Percentiles rank a stretch among this genome's conserved stretches.
Conservation (phyloP, 2,888 invertebrate species). For the Diabrotica balteata region DNA sequence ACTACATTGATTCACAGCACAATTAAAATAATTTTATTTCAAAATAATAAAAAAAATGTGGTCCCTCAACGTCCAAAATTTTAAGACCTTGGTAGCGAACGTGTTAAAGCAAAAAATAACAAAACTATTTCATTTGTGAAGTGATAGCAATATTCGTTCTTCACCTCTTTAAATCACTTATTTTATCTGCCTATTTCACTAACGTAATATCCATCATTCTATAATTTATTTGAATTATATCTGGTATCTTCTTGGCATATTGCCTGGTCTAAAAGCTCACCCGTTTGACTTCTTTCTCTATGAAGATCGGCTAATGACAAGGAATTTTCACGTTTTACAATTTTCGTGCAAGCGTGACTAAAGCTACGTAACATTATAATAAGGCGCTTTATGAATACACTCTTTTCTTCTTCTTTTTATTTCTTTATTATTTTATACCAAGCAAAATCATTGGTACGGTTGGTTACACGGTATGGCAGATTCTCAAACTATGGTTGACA, state of each 20-base stretch:
- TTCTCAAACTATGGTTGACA: slow-evolving; percentile 1
- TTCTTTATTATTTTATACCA: slow-evolving; percentile 23
- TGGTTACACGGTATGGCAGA: slow-evolving; percentile 1
- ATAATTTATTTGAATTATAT: not conserved
- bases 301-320: slow-evolving; percentile 31
- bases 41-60: no score
- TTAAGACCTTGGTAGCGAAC: no score
- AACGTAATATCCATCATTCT: no score
- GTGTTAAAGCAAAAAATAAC: no score
- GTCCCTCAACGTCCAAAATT: no score
- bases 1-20: no score
- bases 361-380: slow-evolving; percentile 32
- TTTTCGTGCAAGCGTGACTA: slow-evolving; percentile 33
- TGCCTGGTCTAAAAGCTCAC: slow-evolving; percentile 3
- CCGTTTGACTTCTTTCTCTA: slow-evolving; percentile 25
- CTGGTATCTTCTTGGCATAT: not conserved
- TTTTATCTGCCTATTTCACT: no score
- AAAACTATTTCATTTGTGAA: no score
- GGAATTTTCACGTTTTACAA: slow-evolving; percentile 34
- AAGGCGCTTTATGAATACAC: slow-evolving; percentile 34
- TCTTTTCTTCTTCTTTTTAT: slow-evolving; percentile 22
- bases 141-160: no score
- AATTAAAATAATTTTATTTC: no score
- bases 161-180: no score
- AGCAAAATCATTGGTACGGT: slow-evolving; percentile 7